Evolutionary conservation across 2,113 vertebrate species (phyloP), one percentile per base, ranked within the genome.

Genomic region (Megaceryle torquata): DNA sequence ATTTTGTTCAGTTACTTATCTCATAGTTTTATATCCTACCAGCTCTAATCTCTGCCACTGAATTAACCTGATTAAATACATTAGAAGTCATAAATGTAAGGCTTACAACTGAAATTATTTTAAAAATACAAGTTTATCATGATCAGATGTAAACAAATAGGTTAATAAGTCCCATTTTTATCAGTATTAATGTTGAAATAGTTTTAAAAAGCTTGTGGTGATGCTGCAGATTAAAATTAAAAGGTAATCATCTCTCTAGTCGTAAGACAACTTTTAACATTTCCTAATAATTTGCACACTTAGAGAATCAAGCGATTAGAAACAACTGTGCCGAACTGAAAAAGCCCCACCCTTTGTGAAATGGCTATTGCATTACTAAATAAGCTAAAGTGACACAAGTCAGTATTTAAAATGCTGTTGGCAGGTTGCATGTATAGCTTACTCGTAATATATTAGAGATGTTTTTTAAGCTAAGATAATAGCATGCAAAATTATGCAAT

Each of bases 401-500:
- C 69, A 64, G 86, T 86, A 63, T 78, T 77, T 91, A 93, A 93
- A 86, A 95, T 57, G 39, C 87, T 95, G 82, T 56, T 92, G 78
- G 48, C 33, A 90, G n/a, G 64, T 41, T 95, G 88, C 61, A 94
- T 22, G 46, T 91, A 96, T 48, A 96, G 89, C 69, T 95, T 82
- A 94, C 91, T 95, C 9, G 39, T 87, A 95, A 95, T 81, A 92
- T 79, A 96, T 91, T 87, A 89, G 79, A 97, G 92, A 77, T 92
- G 85, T 86, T 96, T 95, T 94, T 97, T 91, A 83, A 95, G 93
- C 63, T 94, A 97, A 94, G 92, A 91, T 91, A 91, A 97, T 95
- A 87, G 91, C 95, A 92, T 96, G 95, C 96, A 98, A 97, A 97
- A 97, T 96, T 97, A 97, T 92, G 88, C 84, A 95, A 94, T 94